A percentile compares a stretch with the other conserved stretches of the same genome.
Conservation (phyloP, 2,113 vertebrate genomes). For the Isurus oxyrinchus region DNA sequence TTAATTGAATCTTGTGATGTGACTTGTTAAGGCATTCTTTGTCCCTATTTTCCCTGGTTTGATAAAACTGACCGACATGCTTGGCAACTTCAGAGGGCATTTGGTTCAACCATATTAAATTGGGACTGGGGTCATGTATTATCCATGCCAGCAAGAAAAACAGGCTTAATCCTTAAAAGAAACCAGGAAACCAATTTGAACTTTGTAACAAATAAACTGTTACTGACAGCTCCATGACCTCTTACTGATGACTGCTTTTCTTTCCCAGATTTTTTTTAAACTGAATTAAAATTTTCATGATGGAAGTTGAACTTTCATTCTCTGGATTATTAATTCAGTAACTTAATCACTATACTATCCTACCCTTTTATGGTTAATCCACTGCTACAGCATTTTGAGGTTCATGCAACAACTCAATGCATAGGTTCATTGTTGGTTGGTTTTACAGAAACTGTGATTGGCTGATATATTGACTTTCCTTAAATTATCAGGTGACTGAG, state of each 20-base stretch:
- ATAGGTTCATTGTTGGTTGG: too few species aligned
- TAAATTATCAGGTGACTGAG: too few species aligned
- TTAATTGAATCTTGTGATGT: too few species aligned
- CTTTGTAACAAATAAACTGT: background rate
- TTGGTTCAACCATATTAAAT: background rate
- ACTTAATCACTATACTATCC: too few species aligned
- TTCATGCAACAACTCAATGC: too few species aligned
- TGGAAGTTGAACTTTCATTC: too few species aligned
- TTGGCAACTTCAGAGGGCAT: background rate
- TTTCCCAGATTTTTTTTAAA: background rate
- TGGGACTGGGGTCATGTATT: background rate
- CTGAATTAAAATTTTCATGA: too few species aligned
- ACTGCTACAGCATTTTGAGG: too few species aligned
- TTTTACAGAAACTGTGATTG: too few species aligned
- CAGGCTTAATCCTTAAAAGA: background rate
- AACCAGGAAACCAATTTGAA: background rate
- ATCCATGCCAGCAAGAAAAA: background rate
- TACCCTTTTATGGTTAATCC: too few species aligned
- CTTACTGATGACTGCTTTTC: background rate
- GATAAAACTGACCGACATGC: background rate
- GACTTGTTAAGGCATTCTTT: background rate
- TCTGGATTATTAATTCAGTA: too few species aligned
- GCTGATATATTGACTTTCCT: too few species aligned
- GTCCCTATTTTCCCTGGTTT: background rate
- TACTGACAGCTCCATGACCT: background rate